Percentiles rank a stretch among this genome's conserved stretches.
Evolutionary conservation across 1,140 invertebrate genomes (phyloP).

Genomic region (Matsumurasca onukii): DNA sequence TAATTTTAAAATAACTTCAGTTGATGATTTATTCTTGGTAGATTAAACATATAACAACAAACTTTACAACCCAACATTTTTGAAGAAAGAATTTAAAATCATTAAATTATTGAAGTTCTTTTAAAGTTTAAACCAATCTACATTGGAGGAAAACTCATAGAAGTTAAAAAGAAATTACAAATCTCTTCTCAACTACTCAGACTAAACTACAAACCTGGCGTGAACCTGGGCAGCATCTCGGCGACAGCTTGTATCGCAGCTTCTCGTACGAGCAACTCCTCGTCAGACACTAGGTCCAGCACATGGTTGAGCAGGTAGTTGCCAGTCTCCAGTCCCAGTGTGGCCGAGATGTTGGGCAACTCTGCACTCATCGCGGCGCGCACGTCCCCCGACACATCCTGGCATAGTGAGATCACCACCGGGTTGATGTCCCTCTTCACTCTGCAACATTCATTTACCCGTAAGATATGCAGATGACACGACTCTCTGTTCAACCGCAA

Average conservation of each 20-base stretch:
- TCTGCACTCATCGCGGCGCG: conserved; percentile 26
- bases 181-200: no score
- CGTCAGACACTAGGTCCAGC: conserved; percentile 34
- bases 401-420: conserved; percentile 33
- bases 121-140: no score
- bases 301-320: conserved; percentile 23
- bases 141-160: no score
- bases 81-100: no score
- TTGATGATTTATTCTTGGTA: no score
- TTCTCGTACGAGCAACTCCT: conserved; percentile 27
- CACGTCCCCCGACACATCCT: conserved; percentile 33
- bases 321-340: conserved; percentile 25
- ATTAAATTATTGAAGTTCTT: no score
- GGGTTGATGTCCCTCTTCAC: conserved; percentile 34
- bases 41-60: no score
- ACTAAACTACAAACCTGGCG: neutral
- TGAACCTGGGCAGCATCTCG: conserved; percentile 19
- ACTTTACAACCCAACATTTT: no score
- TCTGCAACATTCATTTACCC: conserved; percentile 22
- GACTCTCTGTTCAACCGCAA: no score
- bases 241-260: conserved; percentile 29
- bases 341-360: conserved; percentile 13
- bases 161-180: no score
- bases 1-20: no score
- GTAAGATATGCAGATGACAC: no score